These are phyloP conservation scores for Gonatopus flavifemur DNA, from an alignment of 1,140 invertebrate species.

Conservation along the genomic window DNA sequence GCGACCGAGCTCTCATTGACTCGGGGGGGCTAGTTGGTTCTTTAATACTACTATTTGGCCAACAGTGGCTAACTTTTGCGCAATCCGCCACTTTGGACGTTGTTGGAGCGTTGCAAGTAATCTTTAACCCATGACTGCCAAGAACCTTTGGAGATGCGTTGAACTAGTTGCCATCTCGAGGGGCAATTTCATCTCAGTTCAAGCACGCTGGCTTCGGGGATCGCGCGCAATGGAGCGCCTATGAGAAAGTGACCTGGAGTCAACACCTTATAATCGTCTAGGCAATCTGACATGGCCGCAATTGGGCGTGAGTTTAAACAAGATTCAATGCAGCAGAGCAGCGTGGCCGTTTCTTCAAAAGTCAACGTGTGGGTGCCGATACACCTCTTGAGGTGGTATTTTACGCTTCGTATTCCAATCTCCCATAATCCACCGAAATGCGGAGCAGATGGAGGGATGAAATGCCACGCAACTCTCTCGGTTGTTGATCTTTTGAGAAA, in stretches of 20 bases:
- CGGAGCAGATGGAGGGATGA: slow-evolving; percentile 1
- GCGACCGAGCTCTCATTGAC: too few species aligned
- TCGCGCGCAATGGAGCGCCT: too few species aligned
- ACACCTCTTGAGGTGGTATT: neutral
- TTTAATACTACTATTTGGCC: too few species aligned
- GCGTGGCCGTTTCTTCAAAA: neutral
- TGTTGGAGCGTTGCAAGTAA: too few species aligned
- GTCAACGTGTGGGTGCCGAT: neutral
- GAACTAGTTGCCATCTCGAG: too few species aligned
- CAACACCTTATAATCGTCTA: neutral
- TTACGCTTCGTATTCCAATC: slow-evolving; percentile 1
- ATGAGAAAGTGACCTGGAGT: neutral
- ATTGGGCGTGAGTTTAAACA: neutral
- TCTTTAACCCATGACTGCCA: too few species aligned
- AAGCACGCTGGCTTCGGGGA: too few species aligned
- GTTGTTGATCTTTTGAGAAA: neutral
- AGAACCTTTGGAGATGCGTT: too few species aligned
- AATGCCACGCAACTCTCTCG: neutral
- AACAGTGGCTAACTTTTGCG: too few species aligned
- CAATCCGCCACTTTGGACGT: too few species aligned
- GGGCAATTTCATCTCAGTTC: too few species aligned
- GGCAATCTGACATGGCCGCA: neutral
- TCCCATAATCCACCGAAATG: slow-evolving; percentile 11
- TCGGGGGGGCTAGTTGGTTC: too few species aligned
- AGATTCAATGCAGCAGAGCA: slow-evolving; percentile 5